Evolutionary conservation across 2,888 invertebrate genomes (phyloP).

Genomic region (Rhyacophila evoluta): DNA sequence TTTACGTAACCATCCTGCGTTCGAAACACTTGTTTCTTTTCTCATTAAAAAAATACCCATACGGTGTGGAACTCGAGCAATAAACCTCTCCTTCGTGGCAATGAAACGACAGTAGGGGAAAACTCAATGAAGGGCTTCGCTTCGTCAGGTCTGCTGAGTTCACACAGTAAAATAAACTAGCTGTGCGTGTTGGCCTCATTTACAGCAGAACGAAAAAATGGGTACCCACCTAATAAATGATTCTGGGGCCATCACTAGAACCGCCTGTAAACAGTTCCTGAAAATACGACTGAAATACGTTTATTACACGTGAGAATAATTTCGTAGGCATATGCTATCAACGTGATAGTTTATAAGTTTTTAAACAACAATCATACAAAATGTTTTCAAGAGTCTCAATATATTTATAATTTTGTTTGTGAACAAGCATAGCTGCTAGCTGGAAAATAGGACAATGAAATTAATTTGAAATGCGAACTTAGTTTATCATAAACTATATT

Average conservation of each 20-base stretch:
- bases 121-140: not conserved
- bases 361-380: too few relatives aligned
- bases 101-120: not conserved
- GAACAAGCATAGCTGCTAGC: too few relatives aligned
- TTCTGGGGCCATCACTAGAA: not conserved
- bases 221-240: not conserved
- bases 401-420: too few relatives aligned
- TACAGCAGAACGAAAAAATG: not conserved
- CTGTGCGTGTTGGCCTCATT: slow-evolving; percentile 31
- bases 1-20: not conserved
- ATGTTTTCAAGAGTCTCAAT: too few relatives aligned
- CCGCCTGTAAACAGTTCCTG: not conserved
- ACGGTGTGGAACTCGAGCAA: not conserved
- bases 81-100: slow-evolving; percentile 3
- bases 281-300: not conserved
- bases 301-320: too few relatives aligned
- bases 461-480: too few relatives aligned
- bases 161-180: slow-evolving; percentile 32
- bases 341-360: too few relatives aligned
- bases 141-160: not conserved
- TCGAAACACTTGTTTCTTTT: not conserved
- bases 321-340: too few relatives aligned
- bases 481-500: too few relatives aligned
- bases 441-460: too few relatives aligned
- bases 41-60: not conserved